Evolutionary conservation across 2,113 vertebrate genomes (phyloP).

Genomic region (Coturnix japonica): DNA sequence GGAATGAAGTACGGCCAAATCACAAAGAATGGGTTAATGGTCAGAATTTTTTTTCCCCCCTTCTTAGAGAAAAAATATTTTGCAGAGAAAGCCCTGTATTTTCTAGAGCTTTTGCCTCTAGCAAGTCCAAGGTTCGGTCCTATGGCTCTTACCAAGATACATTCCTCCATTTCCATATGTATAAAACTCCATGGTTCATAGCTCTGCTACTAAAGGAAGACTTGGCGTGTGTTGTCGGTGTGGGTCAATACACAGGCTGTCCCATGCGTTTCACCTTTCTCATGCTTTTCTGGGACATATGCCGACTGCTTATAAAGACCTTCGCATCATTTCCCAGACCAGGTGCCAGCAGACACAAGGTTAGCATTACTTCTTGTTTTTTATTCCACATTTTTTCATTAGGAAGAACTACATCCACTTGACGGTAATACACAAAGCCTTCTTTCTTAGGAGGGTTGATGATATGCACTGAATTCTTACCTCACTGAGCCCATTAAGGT

Average conservation of each 20-base stretch:
- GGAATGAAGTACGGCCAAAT: slow-evolving; percentile 10
- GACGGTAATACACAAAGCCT: neutral
- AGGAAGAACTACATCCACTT: neutral
- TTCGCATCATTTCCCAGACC: neutral
- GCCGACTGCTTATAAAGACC: neutral
- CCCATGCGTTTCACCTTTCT: neutral
- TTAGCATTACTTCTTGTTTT: neutral
- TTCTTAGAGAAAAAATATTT: slow-evolving; percentile 4
- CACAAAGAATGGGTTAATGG: neutral
- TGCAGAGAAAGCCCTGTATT: neutral
- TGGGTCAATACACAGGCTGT: neutral
- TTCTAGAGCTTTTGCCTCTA: neutral
- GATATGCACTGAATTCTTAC: neutral
- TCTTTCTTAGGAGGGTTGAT: slow-evolving; percentile 2
- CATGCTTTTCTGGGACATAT: neutral
- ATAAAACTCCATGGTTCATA: neutral
- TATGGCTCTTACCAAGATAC: neutral
- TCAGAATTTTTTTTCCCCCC: neutral
- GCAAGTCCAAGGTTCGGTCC: neutral
- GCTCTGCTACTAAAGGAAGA: neutral
- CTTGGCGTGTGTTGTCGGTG: neutral
- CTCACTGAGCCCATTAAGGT: neutral
- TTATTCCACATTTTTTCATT: neutral
- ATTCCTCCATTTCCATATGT: neutral
- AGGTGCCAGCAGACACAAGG: neutral